Evolutionary conservation across 2,113 vertebrate species (phyloP), one percentile per base, ranked within the genome.

Genomic region (Takifugu bimaculatus): DNA sequence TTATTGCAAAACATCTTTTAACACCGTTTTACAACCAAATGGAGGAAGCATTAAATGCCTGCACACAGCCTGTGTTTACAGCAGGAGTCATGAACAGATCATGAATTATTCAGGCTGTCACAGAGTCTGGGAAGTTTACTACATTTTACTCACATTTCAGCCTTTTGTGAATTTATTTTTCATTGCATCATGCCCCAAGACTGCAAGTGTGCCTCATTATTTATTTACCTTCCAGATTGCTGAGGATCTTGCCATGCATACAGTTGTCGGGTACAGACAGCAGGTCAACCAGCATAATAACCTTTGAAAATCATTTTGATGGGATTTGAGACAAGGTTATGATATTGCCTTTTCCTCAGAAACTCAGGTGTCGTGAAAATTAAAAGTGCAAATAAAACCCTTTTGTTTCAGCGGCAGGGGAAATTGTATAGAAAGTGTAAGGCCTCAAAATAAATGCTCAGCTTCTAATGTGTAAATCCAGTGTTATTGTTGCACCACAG

Each of bases 101-200:
- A 63, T 81, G 72, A 75, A 85, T 80, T 75, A 85, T 82, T 85
- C 60, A 84, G 57, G 1, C 50, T 68, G 71, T 75, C 70, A 59
- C 26, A 54, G 57, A 68, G 65, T 72, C 68, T n/a, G 20, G 1
- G 39, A 48, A 54, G 62, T 79, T 67, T 68, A 81, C 71, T 54
- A 29, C 50, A 20, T 67, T 73, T 69, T 60, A 65, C 63, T 71
- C 77, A 51, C 65, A 67, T 72, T 70, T 72, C 49, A 73, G 54
- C 43, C 53, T 65, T 63, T 51, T 65, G 59, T 54, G 65, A 60
- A 45, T 67, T 62, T 57, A 58, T 68, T 74, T 72, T 71, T 49
- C 63, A 55, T 71, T 29, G 20, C 56, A 28, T 51, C 35, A 2
- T 10, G 55, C 60, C 63, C 67, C 67, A 42, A 2, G 67, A 68